Evolutionary conservation across 2,888 invertebrate genomes (phyloP), one percentile per base, ranked within the genome.

Genomic region (Luffia ferchaultella): DNA sequence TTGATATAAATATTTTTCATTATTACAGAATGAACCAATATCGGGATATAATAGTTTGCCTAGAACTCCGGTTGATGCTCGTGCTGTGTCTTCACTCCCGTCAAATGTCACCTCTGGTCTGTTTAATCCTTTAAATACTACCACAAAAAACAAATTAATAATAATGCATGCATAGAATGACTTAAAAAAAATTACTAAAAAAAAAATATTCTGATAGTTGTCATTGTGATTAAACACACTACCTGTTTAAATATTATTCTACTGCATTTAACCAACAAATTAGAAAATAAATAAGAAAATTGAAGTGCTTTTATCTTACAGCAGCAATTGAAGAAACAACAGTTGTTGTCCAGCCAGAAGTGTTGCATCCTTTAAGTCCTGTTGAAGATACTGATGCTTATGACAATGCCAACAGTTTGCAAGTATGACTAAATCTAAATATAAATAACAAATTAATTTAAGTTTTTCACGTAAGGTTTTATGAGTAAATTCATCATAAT

Each of bases 311-410:
- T 50, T n/a, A 42, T 52, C 52, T 40, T 42, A 41, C 51, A 48
- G 16, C 19, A 58, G 57, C 57, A 62, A 75, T 74, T 56, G 72
- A 71, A 46, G 63, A 56, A 16, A 62, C 53, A 53, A 57, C 60
- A 50, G 50, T 62, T n/a, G 56, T 60, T 42, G 45, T 64, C 45
- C 60, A 68, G 50, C 63, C 64, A 52, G 82, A 82, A 56, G 65
- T 63, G 20, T 52, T 89, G 53, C 94, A 94, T 77, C 94, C 94
- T 1, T 76, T 94, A 18, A 93, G 92, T 67, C 89, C 92, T 42
- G 85, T 88, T 58, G 88, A 87, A 59, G 30, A 30, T 12, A 90
- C 68, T 62, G 77, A 80, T 65, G 53, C 85, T 60, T 76, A 87
- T 79, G 69, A 87, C 68, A 62, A 87, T 78, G 78, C 87, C 65